phyloP scores from a whole-genome alignment of 2,113 vertebrate species.

The Artemisiospiza belli region DNA sequence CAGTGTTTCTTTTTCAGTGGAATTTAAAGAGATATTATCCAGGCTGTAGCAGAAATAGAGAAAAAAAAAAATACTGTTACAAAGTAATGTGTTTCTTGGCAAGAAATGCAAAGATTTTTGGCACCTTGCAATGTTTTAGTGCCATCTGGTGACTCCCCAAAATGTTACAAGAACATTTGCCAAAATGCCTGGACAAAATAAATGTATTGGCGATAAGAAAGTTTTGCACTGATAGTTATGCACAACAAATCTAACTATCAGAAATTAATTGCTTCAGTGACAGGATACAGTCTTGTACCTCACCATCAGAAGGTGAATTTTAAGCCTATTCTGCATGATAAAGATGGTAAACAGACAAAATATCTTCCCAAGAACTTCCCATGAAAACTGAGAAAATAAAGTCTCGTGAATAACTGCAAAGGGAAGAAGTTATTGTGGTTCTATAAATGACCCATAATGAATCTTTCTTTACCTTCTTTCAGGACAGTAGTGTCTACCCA shows the following conservation, averaged over 20 bases:
- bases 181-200: constrained; percentile 8
- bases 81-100: constrained; percentile 43
- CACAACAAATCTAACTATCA: background rate
- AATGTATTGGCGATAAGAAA: background rate
- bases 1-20: background rate
- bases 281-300: background rate
- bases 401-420: background rate
- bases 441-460: background rate
- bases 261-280: background rate
- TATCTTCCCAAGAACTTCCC: background rate
- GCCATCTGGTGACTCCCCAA: constrained; percentile 70
- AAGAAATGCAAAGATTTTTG: constrained; percentile 55
- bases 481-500: background rate
- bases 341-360: background rate
- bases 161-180: constrained; percentile 50
- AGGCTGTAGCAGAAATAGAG: background rate
- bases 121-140: constrained; percentile 65
- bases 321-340: background rate
- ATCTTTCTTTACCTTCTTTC: background rate
- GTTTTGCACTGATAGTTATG: background rate
- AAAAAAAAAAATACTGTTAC: background rate
- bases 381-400: background rate
- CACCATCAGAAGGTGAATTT: background rate
- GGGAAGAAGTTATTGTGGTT: background rate
- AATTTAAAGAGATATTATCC: background rate